Evolutionary conservation across 2,888 invertebrate species (phyloP).

Genomic region (Electrophaes corylata): DNA sequence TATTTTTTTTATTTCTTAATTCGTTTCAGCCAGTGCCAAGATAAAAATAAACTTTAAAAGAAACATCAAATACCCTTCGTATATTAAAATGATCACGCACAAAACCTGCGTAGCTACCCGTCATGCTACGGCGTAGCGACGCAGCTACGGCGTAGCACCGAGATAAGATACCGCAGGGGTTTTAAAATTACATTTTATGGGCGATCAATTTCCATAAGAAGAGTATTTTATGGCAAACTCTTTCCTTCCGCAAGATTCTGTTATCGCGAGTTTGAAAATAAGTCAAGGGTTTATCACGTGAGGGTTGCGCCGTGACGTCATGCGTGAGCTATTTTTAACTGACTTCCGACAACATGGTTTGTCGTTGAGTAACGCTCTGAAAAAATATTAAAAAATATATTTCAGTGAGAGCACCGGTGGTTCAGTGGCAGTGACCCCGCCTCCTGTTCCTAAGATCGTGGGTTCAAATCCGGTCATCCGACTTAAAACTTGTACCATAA

Average conservation of each 20-base stretch:
- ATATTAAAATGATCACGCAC: background rate
- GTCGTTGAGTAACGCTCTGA: background rate
- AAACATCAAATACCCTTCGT: too few relatives aligned
- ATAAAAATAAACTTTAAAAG: too few relatives aligned
- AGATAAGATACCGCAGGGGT: constrained; percentile 23
- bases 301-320: constrained; percentile 1
- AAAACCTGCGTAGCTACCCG: background rate
- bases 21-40: too few relatives aligned
- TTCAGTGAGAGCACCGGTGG: too few relatives aligned
- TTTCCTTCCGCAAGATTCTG: constrained; percentile 9
- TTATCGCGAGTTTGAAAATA: constrained; percentile 9
- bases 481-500: too few relatives aligned
- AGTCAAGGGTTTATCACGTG: constrained; percentile 3
- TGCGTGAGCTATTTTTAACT: background rate
- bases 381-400: too few relatives aligned
- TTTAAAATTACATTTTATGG: constrained; percentile 30
- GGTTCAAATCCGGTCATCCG: too few relatives aligned
- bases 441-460: too few relatives aligned
- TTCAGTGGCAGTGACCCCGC: too few relatives aligned
- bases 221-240: constrained; percentile 24
- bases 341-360: background rate
- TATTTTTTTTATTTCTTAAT: too few relatives aligned
- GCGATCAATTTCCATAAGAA: constrained; percentile 30
- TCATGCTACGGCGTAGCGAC: constrained; percentile 8
- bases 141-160: constrained; percentile 8